Evolutionary conservation across 1,140 invertebrate species (phyloP), one percentile per base, ranked within the genome.

Genomic region (Lasioglossum albipes): DNA sequence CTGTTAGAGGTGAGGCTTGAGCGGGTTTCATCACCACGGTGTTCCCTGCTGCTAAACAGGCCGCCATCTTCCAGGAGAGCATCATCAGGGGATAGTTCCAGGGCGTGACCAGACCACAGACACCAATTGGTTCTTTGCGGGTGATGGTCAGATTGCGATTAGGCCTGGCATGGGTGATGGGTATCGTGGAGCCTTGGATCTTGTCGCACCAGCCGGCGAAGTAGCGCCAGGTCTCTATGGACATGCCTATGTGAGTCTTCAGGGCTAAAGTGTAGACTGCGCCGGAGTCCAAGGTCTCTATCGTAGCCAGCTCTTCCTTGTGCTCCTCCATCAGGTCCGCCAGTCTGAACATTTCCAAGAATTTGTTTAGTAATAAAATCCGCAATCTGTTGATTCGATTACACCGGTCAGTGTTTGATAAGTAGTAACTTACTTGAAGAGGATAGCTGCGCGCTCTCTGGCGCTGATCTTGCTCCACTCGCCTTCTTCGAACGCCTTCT

Each of bases 51-150:
- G 98, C 97, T 27, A 99, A 94, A 82, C 98, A 99, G 0, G 99
- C 98, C 0, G 98, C 98, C 95, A 99, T 96, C 90, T 99, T 99
- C 98, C 98, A 99, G 0, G 98, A 97, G n/a, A 98, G 94, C 98
- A 99, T 99, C 95, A 99, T 96, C 12, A 99, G 90, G 0, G 98
- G 98, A 91, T 99, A 99, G 91, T 99, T 99, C 99, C 98, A 99
- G 0, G 98, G 98, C 7, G 98, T 99, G 31, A 99, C 96, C 61
- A 99, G 94, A 0, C 97, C 99, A 92, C 97, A 98, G 16, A 99
- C 98, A 0, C 96, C 95, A 78, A 99, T 96, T 0, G 98, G 97
- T 92, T 99, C 98, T 84, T 96, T 96, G 88, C 96, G 96, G 0
- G 98, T 99, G 73, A 98, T 96, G 0, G 97, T 96, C 0, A 99